Percentiles rank a stretch among this genome's conserved stretches.
Evolutionary conservation across 2,113 vertebrate genomes (phyloP).

Genomic region (Nettapus auritus): DNA sequence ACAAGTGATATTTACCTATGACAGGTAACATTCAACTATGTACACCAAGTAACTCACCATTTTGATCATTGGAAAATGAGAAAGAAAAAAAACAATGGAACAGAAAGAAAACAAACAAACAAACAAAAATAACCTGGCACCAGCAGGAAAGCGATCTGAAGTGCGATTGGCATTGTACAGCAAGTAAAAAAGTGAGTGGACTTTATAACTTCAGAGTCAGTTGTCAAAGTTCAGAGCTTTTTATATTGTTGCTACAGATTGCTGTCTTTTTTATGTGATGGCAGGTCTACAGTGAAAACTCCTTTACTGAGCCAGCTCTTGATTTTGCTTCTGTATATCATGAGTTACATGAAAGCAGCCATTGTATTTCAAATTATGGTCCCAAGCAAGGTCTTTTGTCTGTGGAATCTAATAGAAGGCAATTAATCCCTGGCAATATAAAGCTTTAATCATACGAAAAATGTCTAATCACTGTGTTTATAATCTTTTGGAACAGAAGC

Average conservation of each 20-base stretch:
- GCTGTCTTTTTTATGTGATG: not conserved
- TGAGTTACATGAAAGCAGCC: not conserved
- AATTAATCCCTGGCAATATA: not conserved
- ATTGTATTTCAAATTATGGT: not conserved
- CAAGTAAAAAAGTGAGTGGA: not conserved
- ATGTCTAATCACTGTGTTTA: not conserved
- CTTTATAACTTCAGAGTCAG: not conserved
- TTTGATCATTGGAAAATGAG: not conserved
- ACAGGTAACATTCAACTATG: not conserved
- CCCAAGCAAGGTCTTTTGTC: not conserved
- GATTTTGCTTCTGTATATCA: not conserved
- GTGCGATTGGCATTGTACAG: not conserved
- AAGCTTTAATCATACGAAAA: conserved; percentile 39
- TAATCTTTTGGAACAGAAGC: not conserved
- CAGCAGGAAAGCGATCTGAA: not conserved
- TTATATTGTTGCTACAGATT: not conserved
- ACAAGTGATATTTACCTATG: not conserved
- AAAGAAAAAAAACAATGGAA: not conserved
- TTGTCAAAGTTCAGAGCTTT: conserved; percentile 7
- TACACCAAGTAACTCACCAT: not conserved
- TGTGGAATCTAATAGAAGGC: not conserved
- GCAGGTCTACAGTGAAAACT: not conserved
- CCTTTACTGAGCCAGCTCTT: not conserved
- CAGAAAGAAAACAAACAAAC: not conserved
- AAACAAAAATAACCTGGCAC: not conserved